phyloP scores from a whole-genome alignment of 2,888 invertebrate genomes.

The Hypsopygia costalis region DNA sequence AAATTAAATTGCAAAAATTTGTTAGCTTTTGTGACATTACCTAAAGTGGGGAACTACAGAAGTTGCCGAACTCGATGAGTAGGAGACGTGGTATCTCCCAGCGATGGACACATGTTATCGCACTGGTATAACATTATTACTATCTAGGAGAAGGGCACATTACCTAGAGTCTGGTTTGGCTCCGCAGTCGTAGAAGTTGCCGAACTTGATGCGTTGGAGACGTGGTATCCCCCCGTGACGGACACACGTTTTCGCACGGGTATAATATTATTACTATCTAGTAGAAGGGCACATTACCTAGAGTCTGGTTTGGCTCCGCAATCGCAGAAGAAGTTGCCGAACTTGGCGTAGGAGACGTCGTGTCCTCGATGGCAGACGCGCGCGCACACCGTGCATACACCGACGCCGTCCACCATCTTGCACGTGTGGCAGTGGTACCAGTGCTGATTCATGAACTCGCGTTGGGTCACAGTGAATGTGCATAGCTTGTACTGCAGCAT shows the following conservation, averaged over 20 bases:
- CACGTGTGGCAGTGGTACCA: conserved; percentile 99
- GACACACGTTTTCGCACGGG: too few relatives aligned
- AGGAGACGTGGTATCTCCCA: too few relatives aligned
- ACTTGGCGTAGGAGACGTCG: conserved; percentile 97
- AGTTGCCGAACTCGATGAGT: too few relatives aligned
- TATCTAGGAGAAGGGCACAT: neutral
- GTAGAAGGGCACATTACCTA: conserved; percentile 38
- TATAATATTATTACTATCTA: neutral
- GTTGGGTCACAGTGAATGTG: conserved; percentile 97
- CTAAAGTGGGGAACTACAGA: too few relatives aligned
- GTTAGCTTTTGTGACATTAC: too few relatives aligned
- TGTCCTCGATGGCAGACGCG: conserved; percentile 98
- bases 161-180: too few relatives aligned
- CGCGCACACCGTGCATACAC: conserved; percentile 98
- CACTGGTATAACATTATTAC: neutral
- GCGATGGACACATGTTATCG: too few relatives aligned
- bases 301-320: conserved; percentile 97
- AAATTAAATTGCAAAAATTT: too few relatives aligned
- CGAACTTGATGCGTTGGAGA: too few relatives aligned
- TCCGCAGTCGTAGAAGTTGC: too few relatives aligned
- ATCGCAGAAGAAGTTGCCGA: conserved; percentile 99
- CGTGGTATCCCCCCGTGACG: too few relatives aligned
- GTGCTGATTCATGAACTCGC: conserved; percentile 98
- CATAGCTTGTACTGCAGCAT: conserved; percentile 93
- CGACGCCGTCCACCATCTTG: conserved; percentile 98